phyloP scores from a whole-genome alignment of 2,888 invertebrate genomes.

The Rotaria macrura region DNA sequence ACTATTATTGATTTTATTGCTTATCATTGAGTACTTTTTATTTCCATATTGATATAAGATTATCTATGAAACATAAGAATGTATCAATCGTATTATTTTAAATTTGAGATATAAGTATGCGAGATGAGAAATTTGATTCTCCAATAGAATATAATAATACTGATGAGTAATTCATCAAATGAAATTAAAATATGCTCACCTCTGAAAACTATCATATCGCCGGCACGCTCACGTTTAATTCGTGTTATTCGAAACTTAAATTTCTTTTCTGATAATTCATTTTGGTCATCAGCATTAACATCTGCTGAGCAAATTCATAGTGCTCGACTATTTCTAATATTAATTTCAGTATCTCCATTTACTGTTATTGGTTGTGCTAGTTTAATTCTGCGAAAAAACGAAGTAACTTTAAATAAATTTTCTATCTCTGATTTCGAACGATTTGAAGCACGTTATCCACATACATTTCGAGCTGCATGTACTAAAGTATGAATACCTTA shows the following conservation, averaged over 20 bases:
- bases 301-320: background rate
- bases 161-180: no score
- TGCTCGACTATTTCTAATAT: background rate
- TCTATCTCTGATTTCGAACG: background rate
- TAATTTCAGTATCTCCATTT: background rate
- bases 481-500: background rate
- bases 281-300: background rate
- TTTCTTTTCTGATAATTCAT: background rate
- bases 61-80: no score
- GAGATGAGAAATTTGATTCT: no score
- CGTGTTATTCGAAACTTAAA: background rate
- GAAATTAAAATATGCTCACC: no score
- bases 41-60: no score
- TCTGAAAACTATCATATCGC: background rate
- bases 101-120: no score
- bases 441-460: background rate
- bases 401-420: background rate
- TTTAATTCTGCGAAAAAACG: background rate
- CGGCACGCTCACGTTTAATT: background rate
- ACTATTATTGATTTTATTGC: no score
- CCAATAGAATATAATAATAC: no score
- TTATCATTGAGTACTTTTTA: no score
- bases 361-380: background rate
- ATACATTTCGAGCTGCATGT: background rate
- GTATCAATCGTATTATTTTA: no score